Evolutionary conservation across 2,113 vertebrate species (phyloP), one percentile per base, ranked within the genome.

Genomic region (Crypturellus undulatus): DNA sequence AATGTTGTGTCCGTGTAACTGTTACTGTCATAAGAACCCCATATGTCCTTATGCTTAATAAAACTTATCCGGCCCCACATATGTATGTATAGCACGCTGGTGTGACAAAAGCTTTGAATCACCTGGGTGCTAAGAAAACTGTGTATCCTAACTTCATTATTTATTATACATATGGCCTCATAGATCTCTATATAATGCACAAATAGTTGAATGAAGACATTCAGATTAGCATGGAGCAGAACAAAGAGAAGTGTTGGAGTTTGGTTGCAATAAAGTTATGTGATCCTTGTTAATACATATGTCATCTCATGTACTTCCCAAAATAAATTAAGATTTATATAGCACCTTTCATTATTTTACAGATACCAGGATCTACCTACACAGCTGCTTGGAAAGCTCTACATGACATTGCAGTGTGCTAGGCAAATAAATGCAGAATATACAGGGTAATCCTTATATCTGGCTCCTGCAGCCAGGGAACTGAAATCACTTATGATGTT

Each of bases 261-360:
- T 87, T 40, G 7, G 20, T 69, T 92, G 47, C 78, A 65, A 65
- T 54, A 79, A 49, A 0, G 0, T 65, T 77, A 38, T 42, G 8
- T n/a, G 71, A 56, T 64, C 34, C 38, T 38, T 64, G 56, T n/a
- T 68, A 78, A 75, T 40, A 77, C 11, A 36, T 10, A n/a, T 45
- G 40, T 43, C 34, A 14, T 47, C 12, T 56, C 67, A 24, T 12
- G 28, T 67, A 67, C 56, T 83, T 67, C 36, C 52, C 17, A 42
- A 88, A 63, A 85, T 42, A 1, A 89, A 89, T 79, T 42, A 90
- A 85, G 56, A 73, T 78, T 85, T 90, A 90, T 92, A 80, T n/a
- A 89, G 64, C 59, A 91, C 51, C 47, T 83, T 91, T 79, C 60
- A 80, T 86, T 86, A 80, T 86, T 92, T 91, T 83, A 90, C 64